Percentiles rank a stretch among this genome's conserved stretches.
Evolutionary conservation across 1,140 invertebrate genomes (phyloP).

Genomic region (Zeugodacus cucurbitae): DNA sequence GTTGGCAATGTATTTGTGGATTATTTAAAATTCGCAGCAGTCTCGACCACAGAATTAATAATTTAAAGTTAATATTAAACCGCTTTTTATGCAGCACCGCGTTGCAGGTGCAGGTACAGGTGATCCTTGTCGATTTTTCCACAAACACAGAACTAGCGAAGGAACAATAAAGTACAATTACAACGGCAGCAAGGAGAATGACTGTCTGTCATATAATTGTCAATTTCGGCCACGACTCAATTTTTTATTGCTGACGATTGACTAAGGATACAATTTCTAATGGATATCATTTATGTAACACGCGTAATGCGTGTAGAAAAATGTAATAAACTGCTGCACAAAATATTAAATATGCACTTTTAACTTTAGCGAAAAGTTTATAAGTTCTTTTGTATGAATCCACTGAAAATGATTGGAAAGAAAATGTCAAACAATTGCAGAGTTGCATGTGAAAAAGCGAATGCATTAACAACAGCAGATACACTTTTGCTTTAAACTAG

Average conservation of each 20-base stretch:
- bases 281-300: background rate
- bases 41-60: background rate
- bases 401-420: background rate
- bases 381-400: conserved; percentile 12
- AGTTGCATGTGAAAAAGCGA: background rate
- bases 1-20: background rate
- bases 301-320: background rate
- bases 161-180: conserved; percentile 26
- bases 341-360: conserved; percentile 14
- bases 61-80: background rate
- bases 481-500: background rate
- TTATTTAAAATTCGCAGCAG: background rate
- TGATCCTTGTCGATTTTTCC: conserved; percentile 31
- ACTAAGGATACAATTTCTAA: no score
- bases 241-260: background rate
- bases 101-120: background rate
- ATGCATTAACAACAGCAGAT: background rate
- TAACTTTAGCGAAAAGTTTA: background rate
- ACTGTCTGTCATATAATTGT: conserved; percentile 6
- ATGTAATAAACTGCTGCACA: background rate
- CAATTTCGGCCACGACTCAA: conserved; percentile 10
- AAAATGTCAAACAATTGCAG: background rate
- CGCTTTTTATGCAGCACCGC: background rate
- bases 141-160: background rate
- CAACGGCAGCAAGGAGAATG: background rate